phyloP scores from a whole-genome alignment of 2,888 invertebrate genomes.

The Nomada fabriciana region DNA sequence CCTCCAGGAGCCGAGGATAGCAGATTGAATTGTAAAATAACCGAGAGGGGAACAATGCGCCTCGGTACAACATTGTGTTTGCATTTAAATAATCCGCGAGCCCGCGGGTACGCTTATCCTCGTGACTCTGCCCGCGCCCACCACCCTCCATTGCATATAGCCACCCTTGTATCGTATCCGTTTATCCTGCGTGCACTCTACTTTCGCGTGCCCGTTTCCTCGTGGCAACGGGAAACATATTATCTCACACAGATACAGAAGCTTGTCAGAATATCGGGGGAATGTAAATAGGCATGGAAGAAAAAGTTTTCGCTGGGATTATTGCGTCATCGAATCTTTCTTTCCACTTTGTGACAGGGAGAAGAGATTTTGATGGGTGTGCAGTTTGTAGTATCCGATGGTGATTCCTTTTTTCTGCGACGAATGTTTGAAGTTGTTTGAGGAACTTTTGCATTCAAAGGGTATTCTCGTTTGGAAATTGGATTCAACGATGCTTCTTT shows the following conservation, averaged over 20 bases:
- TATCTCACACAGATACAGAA: background rate
- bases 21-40: slow-evolving; percentile 84
- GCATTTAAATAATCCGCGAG: slow-evolving; percentile 84
- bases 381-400: no score
- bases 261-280: slow-evolving; percentile 77
- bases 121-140: slow-evolving; percentile 44
- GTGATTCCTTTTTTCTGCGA: no score
- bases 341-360: no score
- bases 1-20: slow-evolving; percentile 70
- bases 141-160: slow-evolving; percentile 29
- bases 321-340: no score
- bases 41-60: slow-evolving; percentile 80
- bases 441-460: no score
- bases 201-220: background rate
- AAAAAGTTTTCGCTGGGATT: background rate
- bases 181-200: slow-evolving; percentile 5
- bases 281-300: slow-evolving; percentile 1
- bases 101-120: slow-evolving; percentile 66
- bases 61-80: slow-evolving; percentile 82
- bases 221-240: slow-evolving; percentile 26
- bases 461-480: no score
- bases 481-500: no score
- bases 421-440: no score
- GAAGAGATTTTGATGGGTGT: no score
- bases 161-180: slow-evolving; percentile 21